Evolutionary conservation across 92 coral and sea anemone species (phyloP), one percentile per base, ranked within the genome.

Genomic region (Bergia sp.): DNA sequence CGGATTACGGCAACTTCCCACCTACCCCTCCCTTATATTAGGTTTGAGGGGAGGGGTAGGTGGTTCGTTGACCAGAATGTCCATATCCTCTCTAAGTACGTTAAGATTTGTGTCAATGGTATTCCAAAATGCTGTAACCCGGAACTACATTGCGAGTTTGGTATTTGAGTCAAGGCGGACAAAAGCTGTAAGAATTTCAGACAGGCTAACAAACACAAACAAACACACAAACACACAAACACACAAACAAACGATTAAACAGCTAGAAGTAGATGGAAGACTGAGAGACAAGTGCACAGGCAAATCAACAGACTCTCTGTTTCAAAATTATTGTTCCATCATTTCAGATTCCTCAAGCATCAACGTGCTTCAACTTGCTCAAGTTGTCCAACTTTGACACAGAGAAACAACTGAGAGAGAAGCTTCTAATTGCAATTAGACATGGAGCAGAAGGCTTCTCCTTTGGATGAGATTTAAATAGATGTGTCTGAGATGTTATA

Each of bases 381-480:
- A 90, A 96, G 80, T 90, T 96, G 38, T 80, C 98, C 13, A 88
- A 89, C 37, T 96, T 95, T 82, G 98, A 96, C 90, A 95, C 89
- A 8, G 94, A 89, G 85, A 96, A 96, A 55, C 92, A 95, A 37
- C 88, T 96, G 49, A 85, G 93, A 72, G 99, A 96, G 64, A 96
- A 96, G 85, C 94, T 96, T 15, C 84, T 96, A 39, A 95, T 96
- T 21, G 99, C 99, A 16, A 96, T 96, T 23, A 86, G 99, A 37
- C 99, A 96, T 21, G 99, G 99, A 37, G 92, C 99, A 1, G 98
- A 96, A 85, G 99, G 99, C 5, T 96, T 96, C 76, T 93, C 96
- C 15, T 96, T 96, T 92, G 45, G 85, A n/a, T 80, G 29, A 57
- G 58, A 57, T 29, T 29, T 29, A 29, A 29, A 29, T 29, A 29